These are phyloP conservation scores for Lemur catta DNA, from an alignment of 2,797 vertebrate species.

Conservation along the genomic window DNA sequence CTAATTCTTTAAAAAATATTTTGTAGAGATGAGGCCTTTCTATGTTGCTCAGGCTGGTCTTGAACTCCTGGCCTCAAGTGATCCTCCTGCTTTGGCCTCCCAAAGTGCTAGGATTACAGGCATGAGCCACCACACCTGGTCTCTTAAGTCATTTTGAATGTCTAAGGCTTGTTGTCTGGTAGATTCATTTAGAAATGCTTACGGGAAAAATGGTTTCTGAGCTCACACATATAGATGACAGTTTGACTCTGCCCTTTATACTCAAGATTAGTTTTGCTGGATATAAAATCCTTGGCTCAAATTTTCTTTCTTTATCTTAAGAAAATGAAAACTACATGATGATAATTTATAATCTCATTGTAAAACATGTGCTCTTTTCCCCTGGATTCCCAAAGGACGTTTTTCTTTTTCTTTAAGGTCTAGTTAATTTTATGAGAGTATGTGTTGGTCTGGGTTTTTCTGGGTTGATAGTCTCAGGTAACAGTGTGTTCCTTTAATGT, in stretches of 20 bases:
- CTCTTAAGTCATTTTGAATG: not conserved
- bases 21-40: not conserved
- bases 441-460: not conserved
- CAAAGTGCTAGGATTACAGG: not conserved
- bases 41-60: not conserved
- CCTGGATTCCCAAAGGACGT: not conserved
- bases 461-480: not conserved
- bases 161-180: not conserved
- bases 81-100: not conserved
- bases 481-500: not conserved
- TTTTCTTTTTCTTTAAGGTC: not conserved
- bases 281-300: not conserved
- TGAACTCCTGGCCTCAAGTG: not conserved
- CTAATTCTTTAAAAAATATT: not conserved
- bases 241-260: not conserved
- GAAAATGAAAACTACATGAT: not conserved
- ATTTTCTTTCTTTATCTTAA: not conserved
- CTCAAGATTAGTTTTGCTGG: not conserved
- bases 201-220: not conserved
- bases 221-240: not conserved
- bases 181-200: not conserved
- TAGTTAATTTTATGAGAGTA: not conserved
- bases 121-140: not conserved
- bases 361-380: not conserved
- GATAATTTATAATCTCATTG: not conserved